These are phyloP conservation scores for Desmophyllum pertusum DNA, from an alignment of 92 coral and sea anemone genomes.

Conservation along the genomic window DNA sequence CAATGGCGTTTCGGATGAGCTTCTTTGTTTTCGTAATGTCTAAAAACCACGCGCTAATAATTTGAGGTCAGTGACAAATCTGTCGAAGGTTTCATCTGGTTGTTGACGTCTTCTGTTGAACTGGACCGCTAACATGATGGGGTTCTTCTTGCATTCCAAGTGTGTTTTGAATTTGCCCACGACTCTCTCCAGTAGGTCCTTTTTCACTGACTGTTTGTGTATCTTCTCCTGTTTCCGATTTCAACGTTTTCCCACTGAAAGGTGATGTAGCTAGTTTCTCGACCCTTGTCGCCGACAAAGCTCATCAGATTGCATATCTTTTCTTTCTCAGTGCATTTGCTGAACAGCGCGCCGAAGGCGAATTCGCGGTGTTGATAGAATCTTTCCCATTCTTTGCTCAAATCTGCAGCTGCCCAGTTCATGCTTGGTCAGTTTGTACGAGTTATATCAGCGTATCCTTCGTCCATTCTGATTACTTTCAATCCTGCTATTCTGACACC, in stretches of 20 bases:
- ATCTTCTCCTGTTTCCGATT: neutral
- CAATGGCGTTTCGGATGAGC: conserved; percentile 59
- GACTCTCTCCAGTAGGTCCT: conserved; percentile 43
- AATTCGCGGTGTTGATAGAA: conserved; percentile 34
- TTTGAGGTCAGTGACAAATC: conserved; percentile 58
- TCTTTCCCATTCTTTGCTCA: conserved; percentile 23
- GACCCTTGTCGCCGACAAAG: conserved; percentile 43
- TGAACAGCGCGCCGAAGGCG: conserved; percentile 2
- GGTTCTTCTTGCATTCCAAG: conserved; percentile 56
- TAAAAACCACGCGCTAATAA: conserved; percentile 60
- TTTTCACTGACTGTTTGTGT: neutral
- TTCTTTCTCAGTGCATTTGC: conserved; percentile 31
- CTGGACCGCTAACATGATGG: conserved; percentile 61
- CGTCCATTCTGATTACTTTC: neutral
- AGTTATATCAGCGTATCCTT: conserved; percentile 10
- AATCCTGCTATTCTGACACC: conserved; percentile 28
- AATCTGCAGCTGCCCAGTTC: conserved; percentile 1
- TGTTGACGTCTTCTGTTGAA: conserved; percentile 60
- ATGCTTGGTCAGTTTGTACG: conserved; percentile 6
- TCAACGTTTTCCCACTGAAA: conserved; percentile 2
- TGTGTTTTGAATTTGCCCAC: conserved; percentile 53
- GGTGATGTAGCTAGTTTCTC: neutral
- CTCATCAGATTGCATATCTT: conserved; percentile 61
- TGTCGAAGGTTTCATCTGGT: conserved; percentile 56
- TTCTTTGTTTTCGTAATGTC: conserved; percentile 48